Percentiles rank a stretch among this genome's conserved stretches.
These are phyloP conservation scores for Arrhamphus sclerolepis DNA, from an alignment of 2,797 vertebrate species.

Conservation along the genomic window DNA sequence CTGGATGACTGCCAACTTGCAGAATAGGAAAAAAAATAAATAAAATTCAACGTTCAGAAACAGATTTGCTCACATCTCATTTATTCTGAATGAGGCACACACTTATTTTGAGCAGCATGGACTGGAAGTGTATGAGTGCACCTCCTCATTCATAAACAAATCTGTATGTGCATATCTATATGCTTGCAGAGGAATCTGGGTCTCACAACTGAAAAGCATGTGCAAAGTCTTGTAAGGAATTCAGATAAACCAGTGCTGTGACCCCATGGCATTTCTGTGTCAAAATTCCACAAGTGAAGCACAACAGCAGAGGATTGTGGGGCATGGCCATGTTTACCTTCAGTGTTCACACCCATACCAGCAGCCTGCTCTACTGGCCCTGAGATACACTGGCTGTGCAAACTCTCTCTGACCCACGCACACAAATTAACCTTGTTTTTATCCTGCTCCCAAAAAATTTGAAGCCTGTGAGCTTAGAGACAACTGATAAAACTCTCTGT, in stretches of 20 bases:
- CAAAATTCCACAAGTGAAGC: slow-evolving; percentile 64
- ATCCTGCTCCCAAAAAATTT: slow-evolving; percentile 44
- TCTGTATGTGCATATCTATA: slow-evolving; percentile 1
- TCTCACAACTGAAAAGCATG: slow-evolving; percentile 50
- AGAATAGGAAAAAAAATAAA: slow-evolving; percentile 10
- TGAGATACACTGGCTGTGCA: slow-evolving; percentile 58
- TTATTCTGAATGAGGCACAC: slow-evolving; percentile 23
- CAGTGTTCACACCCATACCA: slow-evolving; percentile 62
- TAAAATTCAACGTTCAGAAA: slow-evolving; percentile 23
- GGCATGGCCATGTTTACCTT: slow-evolving; percentile 72
- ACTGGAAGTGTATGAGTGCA: slow-evolving; percentile 10
- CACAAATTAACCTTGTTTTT: slow-evolving; percentile 48
- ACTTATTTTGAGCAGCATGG: slow-evolving; percentile 13
- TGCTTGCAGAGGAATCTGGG: slow-evolving; percentile 23
- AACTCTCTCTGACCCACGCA: slow-evolving; percentile 36
- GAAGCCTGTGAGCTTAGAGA: slow-evolving; percentile 37
- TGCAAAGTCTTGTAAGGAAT: slow-evolving; percentile 47
- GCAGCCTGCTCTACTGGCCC: slow-evolving; percentile 52
- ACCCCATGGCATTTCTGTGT: slow-evolving; percentile 69
- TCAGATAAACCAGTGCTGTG: slow-evolving; percentile 49
- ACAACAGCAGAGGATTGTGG: slow-evolving; percentile 65
- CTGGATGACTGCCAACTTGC: slow-evolving; percentile 49
- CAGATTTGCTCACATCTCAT: slow-evolving; percentile 47
- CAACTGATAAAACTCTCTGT: slow-evolving; percentile 1
- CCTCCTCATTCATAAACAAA: slow-evolving; percentile 3